phyloP scores from a whole-genome alignment of 1,140 invertebrate species.

The Archegozetes longisetosus region DNA sequence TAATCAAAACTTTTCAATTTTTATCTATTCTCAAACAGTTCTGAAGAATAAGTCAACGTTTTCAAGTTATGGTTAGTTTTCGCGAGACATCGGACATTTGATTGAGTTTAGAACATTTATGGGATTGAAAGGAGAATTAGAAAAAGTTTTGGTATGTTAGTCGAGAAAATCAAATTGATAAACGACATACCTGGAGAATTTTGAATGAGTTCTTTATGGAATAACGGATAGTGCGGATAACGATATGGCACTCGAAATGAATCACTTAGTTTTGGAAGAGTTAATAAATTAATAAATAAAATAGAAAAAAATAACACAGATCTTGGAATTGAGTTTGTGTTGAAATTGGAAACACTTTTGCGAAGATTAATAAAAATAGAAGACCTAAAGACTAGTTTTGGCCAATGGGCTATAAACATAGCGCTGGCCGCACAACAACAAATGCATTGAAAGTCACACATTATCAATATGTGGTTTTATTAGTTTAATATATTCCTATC shows the following conservation, averaged over 20 bases:
- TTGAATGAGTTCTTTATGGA: constrained; percentile 11
- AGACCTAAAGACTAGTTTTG: neutral
- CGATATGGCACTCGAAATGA: constrained; percentile 13
- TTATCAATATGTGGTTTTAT: too few relatives aligned
- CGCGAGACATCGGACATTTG: too few relatives aligned
- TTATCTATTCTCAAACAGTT: too few relatives aligned
- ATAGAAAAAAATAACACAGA: neutral
- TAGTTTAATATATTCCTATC: too few relatives aligned
- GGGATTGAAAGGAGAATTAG: neutral
- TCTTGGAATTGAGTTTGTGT: neutral
- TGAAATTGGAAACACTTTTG: neutral
- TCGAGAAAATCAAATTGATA: neutral
- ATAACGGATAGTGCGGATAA: constrained; percentile 12
- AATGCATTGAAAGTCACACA: neutral
- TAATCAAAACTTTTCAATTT: too few relatives aligned
- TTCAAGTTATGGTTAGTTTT: too few relatives aligned
- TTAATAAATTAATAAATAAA: neutral
- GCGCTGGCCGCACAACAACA: neutral
- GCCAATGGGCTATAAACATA: neutral
- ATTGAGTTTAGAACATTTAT: too few relatives aligned
- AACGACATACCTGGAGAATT: constrained; percentile 1
- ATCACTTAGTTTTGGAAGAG: neutral
- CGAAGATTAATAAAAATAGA: neutral
- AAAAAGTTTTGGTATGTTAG: too few relatives aligned
- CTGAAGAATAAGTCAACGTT: too few relatives aligned